Evolutionary conservation across 2,797 vertebrate species (phyloP), one percentile per base, ranked within the genome.

Genomic region (Tachyglossus aculeatus): DNA sequence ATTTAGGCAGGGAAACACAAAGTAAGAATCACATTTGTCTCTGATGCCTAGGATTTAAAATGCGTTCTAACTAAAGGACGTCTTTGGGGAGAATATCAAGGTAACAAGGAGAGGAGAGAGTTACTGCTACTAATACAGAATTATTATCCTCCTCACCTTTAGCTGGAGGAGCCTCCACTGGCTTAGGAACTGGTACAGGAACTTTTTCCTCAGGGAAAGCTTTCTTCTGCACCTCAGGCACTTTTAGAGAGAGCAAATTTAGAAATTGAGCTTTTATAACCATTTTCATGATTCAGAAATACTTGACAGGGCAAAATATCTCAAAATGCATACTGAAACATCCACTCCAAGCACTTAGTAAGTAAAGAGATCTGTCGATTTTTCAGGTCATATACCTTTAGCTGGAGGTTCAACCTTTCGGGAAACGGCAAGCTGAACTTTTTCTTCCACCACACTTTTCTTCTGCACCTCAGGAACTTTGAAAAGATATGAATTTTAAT

Each of bases 381-480:
- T 66, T 61, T 36, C 21, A 39, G 65, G 37, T 48, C 22, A 67
- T 21, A 69, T 87, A 87, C 85, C 77, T 92, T 90, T 89, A 31
- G 16, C 53, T 74, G 83, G 77, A 70, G 72, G 66, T 55, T 91
- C 81, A 58, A 78, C 84, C 79, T 89, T 85, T 92, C 85, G 85
- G 72, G 76, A 83, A 86, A 83, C 52, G 33, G 77, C 37, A 72
- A 81, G 27, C 7, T 74, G 72, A 41, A 83, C 62, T 83, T 88
- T 88, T 92, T 90, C 88, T 72, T 88, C 87, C 34, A 76, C 79
- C 8, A 85, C 40, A 74, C 80, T 36, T 77, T 89, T 90, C 89
- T 73, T 90, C 61, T 83, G 82, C 31, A 78, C 69, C 57, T 89
- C 84, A 4, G 86, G 85, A 77, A 84, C 74, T 90, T 86, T 56